Conservation (phyloP, 2,797 vertebrate species). For the Eutrigla gurnardus region DNA sequence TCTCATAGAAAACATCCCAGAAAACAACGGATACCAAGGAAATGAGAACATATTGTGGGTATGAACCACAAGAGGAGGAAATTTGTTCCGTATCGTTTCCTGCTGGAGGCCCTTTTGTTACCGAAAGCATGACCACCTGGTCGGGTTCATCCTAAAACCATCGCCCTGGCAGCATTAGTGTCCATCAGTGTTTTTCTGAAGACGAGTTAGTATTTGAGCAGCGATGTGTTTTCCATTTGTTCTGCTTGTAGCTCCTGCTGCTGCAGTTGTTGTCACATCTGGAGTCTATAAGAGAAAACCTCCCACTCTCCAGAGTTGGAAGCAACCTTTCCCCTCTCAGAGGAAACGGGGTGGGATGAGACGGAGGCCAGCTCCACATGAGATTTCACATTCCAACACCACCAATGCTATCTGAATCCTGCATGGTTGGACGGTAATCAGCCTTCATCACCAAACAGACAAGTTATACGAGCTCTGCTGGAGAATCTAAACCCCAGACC, state of each 20-base stretch:
- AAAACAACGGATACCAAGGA: neutral
- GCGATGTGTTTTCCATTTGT: conserved; percentile 11
- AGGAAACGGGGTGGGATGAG: conserved; percentile 37
- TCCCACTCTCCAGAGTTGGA: conserved; percentile 39
- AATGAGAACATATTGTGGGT: neutral
- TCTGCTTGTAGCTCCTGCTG: conserved; percentile 25
- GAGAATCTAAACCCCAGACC: too few relatives aligned
- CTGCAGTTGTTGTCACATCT: conserved; percentile 49
- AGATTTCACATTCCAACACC: conserved; percentile 27
- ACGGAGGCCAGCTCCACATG: conserved; percentile 17
- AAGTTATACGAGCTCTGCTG: too few relatives aligned
- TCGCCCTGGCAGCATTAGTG: neutral
- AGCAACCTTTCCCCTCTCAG: conserved; percentile 21
- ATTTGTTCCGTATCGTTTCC: neutral
- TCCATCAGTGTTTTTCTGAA: neutral
- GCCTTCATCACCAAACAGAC: neutral
- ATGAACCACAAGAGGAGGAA: neutral
- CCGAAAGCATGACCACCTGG: neutral
- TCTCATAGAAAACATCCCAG: too few relatives aligned
- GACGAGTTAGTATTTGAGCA: neutral
- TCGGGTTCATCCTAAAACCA: neutral
- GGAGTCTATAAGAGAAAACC: conserved; percentile 54
- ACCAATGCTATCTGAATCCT: conserved; percentile 2
- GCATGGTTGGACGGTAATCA: neutral
- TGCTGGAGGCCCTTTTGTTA: neutral